Evolutionary conservation across 1,140 invertebrate species (phyloP).

Genomic region (Plodia interpunctella): DNA sequence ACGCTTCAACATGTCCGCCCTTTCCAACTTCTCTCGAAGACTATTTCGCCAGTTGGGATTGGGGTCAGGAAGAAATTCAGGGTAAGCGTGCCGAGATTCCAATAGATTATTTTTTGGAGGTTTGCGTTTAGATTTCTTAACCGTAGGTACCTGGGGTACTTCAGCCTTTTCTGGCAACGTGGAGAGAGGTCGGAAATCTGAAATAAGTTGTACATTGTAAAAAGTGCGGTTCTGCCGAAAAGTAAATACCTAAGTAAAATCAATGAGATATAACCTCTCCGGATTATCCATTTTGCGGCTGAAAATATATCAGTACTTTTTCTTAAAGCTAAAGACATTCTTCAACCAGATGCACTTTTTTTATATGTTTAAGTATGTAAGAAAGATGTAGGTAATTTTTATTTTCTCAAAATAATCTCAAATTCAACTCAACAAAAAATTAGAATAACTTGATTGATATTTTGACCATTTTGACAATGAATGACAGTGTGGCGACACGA

Average conservation of each 20-base stretch:
- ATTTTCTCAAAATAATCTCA: no score
- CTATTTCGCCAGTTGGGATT: slow-evolving; percentile 86
- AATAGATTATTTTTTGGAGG: slow-evolving; percentile 40
- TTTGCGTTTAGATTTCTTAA: slow-evolving; percentile 26
- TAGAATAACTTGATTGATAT: no score
- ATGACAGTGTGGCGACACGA: no score
- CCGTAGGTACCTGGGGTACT: slow-evolving; percentile 20
- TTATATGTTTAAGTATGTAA: no score
- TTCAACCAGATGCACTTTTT: not conserved
- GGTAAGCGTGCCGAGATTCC: slow-evolving; percentile 88
- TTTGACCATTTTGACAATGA: no score
- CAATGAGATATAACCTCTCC: slow-evolving; percentile 17
- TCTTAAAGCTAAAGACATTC: slow-evolving; percentile 48
- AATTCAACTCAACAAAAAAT: no score
- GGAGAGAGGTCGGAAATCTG: slow-evolving; percentile 48
- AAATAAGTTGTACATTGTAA: slow-evolving; percentile 19
- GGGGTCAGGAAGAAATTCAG: slow-evolving; percentile 96
- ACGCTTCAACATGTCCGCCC: slow-evolving; percentile 94
- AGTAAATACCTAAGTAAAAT: slow-evolving; percentile 2
- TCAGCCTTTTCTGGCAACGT: slow-evolving; percentile 50
- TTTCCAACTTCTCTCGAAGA: slow-evolving; percentile 92
- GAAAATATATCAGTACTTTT: slow-evolving; percentile 42
- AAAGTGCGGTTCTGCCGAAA: no score
- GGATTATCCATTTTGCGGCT: slow-evolving; percentile 43
- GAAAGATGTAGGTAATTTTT: no score